Conservation (phyloP, 2,888 invertebrate genomes). For the Trachelus stipa region DNA sequence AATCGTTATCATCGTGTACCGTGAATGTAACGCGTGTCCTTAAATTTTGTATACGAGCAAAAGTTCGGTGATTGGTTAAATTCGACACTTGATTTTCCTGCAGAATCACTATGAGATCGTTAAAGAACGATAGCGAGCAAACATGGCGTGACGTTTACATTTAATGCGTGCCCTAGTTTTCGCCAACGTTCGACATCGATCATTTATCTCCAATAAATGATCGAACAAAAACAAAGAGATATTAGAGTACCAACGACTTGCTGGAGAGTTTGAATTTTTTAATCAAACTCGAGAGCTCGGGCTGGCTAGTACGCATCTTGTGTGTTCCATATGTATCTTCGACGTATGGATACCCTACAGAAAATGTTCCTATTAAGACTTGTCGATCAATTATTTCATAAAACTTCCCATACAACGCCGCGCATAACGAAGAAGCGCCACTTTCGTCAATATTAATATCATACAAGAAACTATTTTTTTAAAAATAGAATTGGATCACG, state of each 20-base stretch:
- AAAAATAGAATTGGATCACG: background rate
- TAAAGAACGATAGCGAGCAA: background rate
- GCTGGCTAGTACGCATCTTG: slow-evolving; percentile 46
- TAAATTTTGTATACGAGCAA: background rate
- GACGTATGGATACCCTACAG: slow-evolving; percentile 11
- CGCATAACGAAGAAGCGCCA: background rate
- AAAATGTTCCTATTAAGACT: slow-evolving; percentile 35
- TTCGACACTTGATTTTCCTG: background rate
- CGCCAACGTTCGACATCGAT: background rate
- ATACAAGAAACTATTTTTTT: background rate
- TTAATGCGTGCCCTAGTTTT: background rate
- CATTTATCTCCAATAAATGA: background rate
- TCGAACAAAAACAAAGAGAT: background rate
- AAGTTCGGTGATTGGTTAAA: background rate
- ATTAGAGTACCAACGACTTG: slow-evolving; percentile 33
- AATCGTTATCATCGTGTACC: slow-evolving; percentile 29
- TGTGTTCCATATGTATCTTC: slow-evolving; percentile 15
- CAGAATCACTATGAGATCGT: background rate
- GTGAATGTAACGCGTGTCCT: background rate
- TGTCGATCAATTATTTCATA: background rate
- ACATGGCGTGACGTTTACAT: background rate
- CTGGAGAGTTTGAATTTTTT: slow-evolving; percentile 26
- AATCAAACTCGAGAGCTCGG: slow-evolving; percentile 55
- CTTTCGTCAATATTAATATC: background rate
- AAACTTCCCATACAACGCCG: background rate